A percentile compares a stretch with the other conserved stretches of the same genome.
Evolutionary conservation across 2,888 invertebrate genomes (phyloP).

Genomic region (Andrena bucephala): DNA sequence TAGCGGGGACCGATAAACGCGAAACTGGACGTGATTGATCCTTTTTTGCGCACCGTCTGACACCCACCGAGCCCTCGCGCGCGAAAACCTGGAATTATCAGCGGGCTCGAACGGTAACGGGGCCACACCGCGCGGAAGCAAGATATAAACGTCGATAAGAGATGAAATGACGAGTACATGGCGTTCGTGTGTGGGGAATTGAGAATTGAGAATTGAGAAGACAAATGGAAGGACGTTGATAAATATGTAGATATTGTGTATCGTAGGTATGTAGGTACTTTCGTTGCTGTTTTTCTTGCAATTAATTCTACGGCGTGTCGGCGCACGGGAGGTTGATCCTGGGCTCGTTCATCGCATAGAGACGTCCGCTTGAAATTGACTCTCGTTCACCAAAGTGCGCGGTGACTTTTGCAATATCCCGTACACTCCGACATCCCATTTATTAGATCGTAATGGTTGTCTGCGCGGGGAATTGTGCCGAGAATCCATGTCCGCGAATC

Average conservation of each 20-base stretch:
- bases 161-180: background rate
- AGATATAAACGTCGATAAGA: conserved; percentile 1
- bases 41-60: conserved; percentile 35
- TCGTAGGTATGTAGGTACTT: background rate
- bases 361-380: background rate
- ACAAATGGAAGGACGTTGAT: conserved; percentile 9
- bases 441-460: background rate
- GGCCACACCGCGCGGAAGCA: too few species aligned
- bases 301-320: too few species aligned
- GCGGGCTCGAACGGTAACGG: conserved; percentile 13
- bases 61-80: conserved; percentile 32
- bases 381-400: background rate
- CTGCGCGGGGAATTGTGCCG: background rate
- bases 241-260: background rate
- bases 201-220: background rate
- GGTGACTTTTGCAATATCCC: background rate
- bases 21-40: conserved; percentile 41
- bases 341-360: too few species aligned
- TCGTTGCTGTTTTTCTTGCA: too few species aligned
- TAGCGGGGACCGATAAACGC: conserved; percentile 53
- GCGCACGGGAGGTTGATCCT: too few species aligned
- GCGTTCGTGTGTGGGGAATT: background rate
- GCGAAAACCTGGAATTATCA: conserved; percentile 23
- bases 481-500: background rate
- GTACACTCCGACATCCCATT: background rate